Evolutionary conservation across 2,888 invertebrate genomes (phyloP), one percentile per base, ranked within the genome.

Genomic region (Rhagonycha lutea): DNA sequence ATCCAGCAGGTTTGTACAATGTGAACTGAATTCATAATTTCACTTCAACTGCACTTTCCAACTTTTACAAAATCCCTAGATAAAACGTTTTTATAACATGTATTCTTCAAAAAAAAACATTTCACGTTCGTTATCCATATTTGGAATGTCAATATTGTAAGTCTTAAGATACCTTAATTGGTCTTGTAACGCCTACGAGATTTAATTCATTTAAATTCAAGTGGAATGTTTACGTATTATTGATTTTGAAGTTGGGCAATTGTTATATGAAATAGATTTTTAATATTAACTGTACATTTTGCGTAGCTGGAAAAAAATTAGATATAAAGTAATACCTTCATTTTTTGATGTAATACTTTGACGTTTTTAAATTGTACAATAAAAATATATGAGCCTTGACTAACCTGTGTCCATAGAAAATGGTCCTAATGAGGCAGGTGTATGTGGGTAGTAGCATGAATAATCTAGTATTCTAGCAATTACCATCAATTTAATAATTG

Each of bases 1-100:
- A 80, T 85, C 91, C 79, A 90, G 90, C 85, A 90, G 91, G 87
- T 87, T 84, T 83, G 86, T 86, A 85, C 81, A 60, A 65, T 63
- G 61, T 61, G 72, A 67, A 60, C 60, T 69, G 69, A 69, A n/a
- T 68, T 67, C 67, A 14, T 72, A 9, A 29, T 18, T 47, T 47
- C 72, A 23, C 14, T 65, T 65, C 26, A 65, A 63, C 26, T 65
- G n/a, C 12, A 26, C 63, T 47, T 24, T 65, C 63, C 11, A 65
- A 65, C n/a, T 65, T 65, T 65, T 65, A n/a, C 24, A 24, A 47
- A 23, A 63, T 24, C 11, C 18, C n/a, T 24, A 72, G 29, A 12
- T 47, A 29, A 47, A 68, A 63, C 12, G n/a, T 65, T 11, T 14
- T 24, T 65, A 65, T 63, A 9, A 4, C 24, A 12, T 12, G 63